Evolutionary conservation across 2,113 vertebrate genomes (phyloP), one percentile per base, ranked within the genome.

Genomic region (Phasianus colchicus): DNA sequence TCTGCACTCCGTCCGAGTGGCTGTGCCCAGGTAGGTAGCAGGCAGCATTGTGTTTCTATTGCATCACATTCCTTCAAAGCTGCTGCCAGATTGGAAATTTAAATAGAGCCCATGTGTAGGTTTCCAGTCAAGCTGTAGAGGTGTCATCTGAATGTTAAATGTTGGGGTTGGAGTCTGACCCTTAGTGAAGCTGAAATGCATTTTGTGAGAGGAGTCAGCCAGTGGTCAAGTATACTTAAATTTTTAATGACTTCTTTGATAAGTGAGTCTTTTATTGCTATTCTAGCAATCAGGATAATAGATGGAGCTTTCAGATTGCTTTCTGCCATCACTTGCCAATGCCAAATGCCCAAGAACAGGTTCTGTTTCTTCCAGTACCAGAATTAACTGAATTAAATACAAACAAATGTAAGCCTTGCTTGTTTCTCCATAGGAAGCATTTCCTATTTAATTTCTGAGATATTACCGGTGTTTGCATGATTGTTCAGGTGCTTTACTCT

Each of bases 241-340:
- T 89, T 15, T 85, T 93, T 66, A 58, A 50, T 89, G 30, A 60
- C 13, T 89, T 82, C 54, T 34, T 87, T 90, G 90, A 36, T 88
- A 71, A 88, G 55, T 52, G 11, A 83, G 29, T 47, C 11, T 77
- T 74, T 83, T 54, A 47, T 57, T 86, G 29, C 10, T 76, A 5
- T 66, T 80, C 24, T 54, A 76, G 63, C 48, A 58, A 82, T 76
- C 36, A 76, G 30, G 25, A 5, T 73, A 84, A 66, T 65, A 73
- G 19, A 89, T 48, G 73, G 64, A 69, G 30, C 76, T 75, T 80
- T 88, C 32, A 83, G 52, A 40, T 86, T 71, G 22, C 19, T 88
- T 90, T 93, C 50, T 83, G 69, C 22, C 65, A 61, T 22, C 9
- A 75, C 82, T 57, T 52, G 86, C 16, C 13, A 58, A 58, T 73